These are phyloP conservation scores for Trichopria drosophilae DNA, from an alignment of 2,888 invertebrate genomes.

Conservation along the genomic window DNA sequence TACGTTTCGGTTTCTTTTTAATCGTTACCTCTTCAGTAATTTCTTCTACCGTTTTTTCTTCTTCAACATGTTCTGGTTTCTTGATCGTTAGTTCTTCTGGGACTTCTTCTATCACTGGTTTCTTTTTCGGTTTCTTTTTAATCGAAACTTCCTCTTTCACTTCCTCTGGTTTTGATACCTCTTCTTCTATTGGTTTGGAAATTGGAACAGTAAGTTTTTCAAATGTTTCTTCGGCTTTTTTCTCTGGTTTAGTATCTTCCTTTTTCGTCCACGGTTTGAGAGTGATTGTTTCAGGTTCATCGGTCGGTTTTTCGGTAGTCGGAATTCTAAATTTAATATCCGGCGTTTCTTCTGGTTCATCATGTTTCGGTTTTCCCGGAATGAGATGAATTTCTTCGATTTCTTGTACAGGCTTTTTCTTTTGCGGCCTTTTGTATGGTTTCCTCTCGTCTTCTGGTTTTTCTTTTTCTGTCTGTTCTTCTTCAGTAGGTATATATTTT, in stretches of 20 bases:
- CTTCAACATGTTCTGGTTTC: slow-evolving; percentile 51
- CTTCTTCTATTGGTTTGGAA: slow-evolving; percentile 47
- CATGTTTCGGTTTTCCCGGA: slow-evolving; percentile 55
- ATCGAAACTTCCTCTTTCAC: slow-evolving; percentile 47
- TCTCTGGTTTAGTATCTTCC: slow-evolving; percentile 10
- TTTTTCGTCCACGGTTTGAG: slow-evolving; percentile 53
- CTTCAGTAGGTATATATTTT: slow-evolving; percentile 49
- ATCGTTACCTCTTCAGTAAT: slow-evolving; percentile 32
- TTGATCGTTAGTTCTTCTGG: slow-evolving; percentile 48
- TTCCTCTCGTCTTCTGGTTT: slow-evolving; percentile 34
- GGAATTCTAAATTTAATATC: slow-evolving; percentile 57
- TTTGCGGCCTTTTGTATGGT: slow-evolving; percentile 41
- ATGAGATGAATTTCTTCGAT: slow-evolving; percentile 51
- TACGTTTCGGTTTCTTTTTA: slow-evolving; percentile 48
- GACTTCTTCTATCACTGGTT: slow-evolving; percentile 47
- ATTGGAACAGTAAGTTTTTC: neutral
- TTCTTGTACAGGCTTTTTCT: slow-evolving; percentile 50
- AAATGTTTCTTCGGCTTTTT: slow-evolving; percentile 1
- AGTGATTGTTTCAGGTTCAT: slow-evolving; percentile 51
- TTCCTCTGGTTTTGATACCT: slow-evolving; percentile 55
- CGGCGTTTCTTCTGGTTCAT: slow-evolving; percentile 57
- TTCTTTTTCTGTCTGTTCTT: slow-evolving; percentile 44
- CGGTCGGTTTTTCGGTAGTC: slow-evolving; percentile 47
- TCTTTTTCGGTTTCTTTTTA: slow-evolving; percentile 40
- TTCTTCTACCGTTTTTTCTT: slow-evolving; percentile 48